Evolutionary conservation across 2,797 vertebrate genomes (phyloP), one percentile per base, ranked within the genome.

Genomic region (Lateolabrax maculatus): DNA sequence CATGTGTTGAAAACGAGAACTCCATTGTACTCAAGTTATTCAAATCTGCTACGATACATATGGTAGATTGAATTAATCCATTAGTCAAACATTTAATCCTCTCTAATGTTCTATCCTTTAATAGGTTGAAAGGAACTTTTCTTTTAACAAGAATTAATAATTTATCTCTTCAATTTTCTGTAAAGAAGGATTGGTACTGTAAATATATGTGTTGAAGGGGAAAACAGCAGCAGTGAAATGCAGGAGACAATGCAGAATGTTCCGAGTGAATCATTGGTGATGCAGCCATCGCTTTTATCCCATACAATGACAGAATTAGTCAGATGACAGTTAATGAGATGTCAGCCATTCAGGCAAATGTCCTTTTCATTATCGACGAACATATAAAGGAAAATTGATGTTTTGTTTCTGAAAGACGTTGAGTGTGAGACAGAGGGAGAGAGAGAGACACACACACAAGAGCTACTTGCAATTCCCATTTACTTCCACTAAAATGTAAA

Each of bases 261-360:
- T 56, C 4, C 1, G 57, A 48, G 55, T 55, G 57, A 78, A 87
- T 85, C 58, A 84, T 75, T 1, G 11, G 15, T 29, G 62, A 74
- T n/a, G 51, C 72, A 71, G 68, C 69, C 31, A 31, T 52, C 10
- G 13, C 57, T 51, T 80, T 60, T 27, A 63, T 83, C 61, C 61
- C 60, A 65, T 71, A 87, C 80, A 80, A 81, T 70, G 78, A 68
- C 53, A 41, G 65, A 73, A 81, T 46, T 55, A 71, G 41, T 68
- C 65, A 52, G 69, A 72, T 36, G 84, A 52, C 80, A 62, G 64
- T 64, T 85, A 84, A 80, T 75, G 76, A 86, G 61, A 69, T 43
- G 73, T 77, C 65, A 60, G 72, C 69, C 70, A 64, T 84, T 89
- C 86, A 87, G 36, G 62, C 71, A 83, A 87, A 87, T 73, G 82